These are phyloP conservation scores for Stenolophus ochropezus DNA, from an alignment of 2,888 invertebrate species.

Conservation along the genomic window DNA sequence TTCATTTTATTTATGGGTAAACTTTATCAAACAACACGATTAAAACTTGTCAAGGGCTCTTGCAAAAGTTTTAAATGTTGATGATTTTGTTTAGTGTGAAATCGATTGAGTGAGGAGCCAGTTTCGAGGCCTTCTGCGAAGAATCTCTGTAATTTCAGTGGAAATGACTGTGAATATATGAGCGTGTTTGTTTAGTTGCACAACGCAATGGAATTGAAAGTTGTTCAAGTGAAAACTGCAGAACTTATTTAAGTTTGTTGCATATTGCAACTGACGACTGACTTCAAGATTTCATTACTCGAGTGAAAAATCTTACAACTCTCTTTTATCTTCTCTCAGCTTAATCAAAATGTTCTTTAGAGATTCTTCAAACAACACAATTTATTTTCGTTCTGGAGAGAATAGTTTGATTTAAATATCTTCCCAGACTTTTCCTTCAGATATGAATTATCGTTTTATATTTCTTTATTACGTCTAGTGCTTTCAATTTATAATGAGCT, in stretches of 20 bases:
- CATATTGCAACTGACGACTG: conserved; percentile 35
- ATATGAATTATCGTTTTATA: conserved; percentile 1
- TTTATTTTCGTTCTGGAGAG: neutral
- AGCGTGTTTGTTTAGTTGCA: conserved; percentile 49
- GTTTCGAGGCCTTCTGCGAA: neutral
- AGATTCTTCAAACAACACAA: neutral
- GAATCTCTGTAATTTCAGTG: conserved; percentile 15
- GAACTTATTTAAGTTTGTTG: conserved; percentile 48
- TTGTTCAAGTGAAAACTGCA: conserved; percentile 24
- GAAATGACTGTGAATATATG: conserved; percentile 46
- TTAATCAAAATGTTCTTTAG: conserved; percentile 28
- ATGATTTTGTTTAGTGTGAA: conserved; percentile 47
- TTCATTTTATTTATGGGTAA: conserved; percentile 58
- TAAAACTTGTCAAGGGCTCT: conserved; percentile 56
- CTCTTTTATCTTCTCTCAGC: conserved; percentile 20
- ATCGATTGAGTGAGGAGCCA: conserved; percentile 1
- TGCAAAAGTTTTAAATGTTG: conserved; percentile 55
- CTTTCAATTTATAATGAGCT: conserved; percentile 3
- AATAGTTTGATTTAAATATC: neutral
- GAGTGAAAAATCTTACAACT: conserved; percentile 36
- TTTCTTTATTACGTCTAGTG: neutral
- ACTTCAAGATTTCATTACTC: conserved; percentile 29
- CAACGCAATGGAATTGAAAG: conserved; percentile 43
- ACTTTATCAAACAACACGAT: conserved; percentile 59
- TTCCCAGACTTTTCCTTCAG: neutral